Base-by-base conservation (phyloP, 2,797 vertebrate species). In the Falco novaeseelandiae region DNA sequence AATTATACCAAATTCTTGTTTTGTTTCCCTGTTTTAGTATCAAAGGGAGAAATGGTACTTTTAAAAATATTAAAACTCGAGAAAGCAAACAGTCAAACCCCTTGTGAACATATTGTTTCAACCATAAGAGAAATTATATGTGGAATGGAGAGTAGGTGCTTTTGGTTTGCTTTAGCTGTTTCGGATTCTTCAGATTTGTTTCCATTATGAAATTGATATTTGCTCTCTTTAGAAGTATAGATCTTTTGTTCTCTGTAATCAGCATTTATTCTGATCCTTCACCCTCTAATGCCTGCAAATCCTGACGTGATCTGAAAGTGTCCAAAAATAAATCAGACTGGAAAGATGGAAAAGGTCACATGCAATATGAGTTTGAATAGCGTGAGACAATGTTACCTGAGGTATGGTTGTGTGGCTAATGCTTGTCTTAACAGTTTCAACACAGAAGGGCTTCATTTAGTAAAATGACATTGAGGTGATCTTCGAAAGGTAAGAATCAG, bases 221-320 rank as follows among this genome's bases (percentile, higher is more conserved):
- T 95, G 71, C 65, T 79, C 32, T 89, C 71, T 77, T 62, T 48
- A 73, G 30, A 74, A 66, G 29, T 54, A 52, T n/a, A 40, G 72
- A 72, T 91, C 78, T 70, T 70, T 79, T 12, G 26, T 87, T 74
- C 67, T 89, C 82, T 85, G 52, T 49, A 73, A 94, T 86, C 93
- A 96, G 76, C 89, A 83, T 94, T 95, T 88, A 77, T 91, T 83
- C 87, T 95, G 76, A 84, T 96, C 79, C 90, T 86, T 94, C 67
- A 48, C 51, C 29, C 69, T 67, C 67, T 89, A 90, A 90, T 30
- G 44, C 51, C 59, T 85, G 74, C 63, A 92, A 82, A 95, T 80
- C 92, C 84, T 90, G 86, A 89, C 63, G 55, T 73, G 91, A 94
- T 79, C 74, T 87, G 91, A 25, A 91, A 89, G 67, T 27, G 55